Conservation (phyloP, 1,140 invertebrate species). For the Drosophila nigrodunni region DNA sequence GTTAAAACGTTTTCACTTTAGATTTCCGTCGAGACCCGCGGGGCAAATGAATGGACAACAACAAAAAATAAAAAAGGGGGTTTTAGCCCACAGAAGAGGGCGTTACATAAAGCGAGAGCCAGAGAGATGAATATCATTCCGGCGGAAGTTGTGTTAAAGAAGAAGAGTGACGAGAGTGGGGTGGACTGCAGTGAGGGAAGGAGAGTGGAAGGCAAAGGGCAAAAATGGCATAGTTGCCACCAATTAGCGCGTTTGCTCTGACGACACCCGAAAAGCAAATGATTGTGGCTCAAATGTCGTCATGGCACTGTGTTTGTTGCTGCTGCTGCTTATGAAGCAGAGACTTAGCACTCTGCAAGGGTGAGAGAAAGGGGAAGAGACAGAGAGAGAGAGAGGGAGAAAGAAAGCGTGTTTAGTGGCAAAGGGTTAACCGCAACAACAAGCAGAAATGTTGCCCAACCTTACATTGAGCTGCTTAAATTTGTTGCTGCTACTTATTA, state of each 20-base stretch:
- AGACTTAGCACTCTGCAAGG: neutral
- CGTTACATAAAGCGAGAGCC: neutral
- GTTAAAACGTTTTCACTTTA: conserved; percentile 83
- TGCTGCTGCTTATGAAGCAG: conserved; percentile 54
- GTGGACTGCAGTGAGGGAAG: neutral
- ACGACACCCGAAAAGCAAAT: conserved; percentile 37
- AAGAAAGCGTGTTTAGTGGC: neutral
- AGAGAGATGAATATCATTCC: conserved; percentile 70
- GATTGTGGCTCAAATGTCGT: conserved; percentile 32
- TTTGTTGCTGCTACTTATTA: conserved; percentile 6
- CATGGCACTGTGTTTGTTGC: conserved; percentile 35
- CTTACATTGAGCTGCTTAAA: conserved; percentile 39
- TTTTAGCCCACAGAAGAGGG: neutral
- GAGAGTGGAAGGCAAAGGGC: neutral
- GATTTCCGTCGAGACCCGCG: conserved; percentile 67
- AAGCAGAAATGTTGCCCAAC: conserved; percentile 11
- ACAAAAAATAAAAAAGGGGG: neutral
- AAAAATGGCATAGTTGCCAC: conserved; percentile 57
- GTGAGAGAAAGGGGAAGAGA: neutral
- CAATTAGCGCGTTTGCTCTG: conserved; percentile 78
- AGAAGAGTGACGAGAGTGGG: neutral
- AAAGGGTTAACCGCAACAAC: conserved; percentile 56
- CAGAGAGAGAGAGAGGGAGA: neutral
- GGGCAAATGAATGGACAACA: conserved; percentile 22
- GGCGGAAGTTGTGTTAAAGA: conserved; percentile 67